Evolutionary conservation across 2,113 vertebrate genomes (phyloP).

Genomic region (Carlito syrichta): DNA sequence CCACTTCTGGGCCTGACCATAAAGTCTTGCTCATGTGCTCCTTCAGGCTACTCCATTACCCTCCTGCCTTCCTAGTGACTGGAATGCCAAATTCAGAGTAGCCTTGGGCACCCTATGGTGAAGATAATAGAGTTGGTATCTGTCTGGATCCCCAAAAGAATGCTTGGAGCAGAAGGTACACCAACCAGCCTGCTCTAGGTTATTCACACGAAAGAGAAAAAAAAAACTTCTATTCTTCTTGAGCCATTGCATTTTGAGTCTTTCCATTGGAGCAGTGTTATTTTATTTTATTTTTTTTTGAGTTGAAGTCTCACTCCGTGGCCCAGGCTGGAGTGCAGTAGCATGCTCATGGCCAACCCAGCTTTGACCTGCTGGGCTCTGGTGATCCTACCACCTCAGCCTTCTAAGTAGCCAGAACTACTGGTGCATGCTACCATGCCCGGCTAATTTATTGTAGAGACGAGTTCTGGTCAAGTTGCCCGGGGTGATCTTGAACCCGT

Average conservation of each 20-base stretch:
- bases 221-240: neutral
- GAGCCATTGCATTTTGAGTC: neutral
- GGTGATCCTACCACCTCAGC: no score
- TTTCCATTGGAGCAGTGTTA: neutral
- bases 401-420: no score
- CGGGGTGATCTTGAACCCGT: no score
- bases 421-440: no score
- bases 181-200: neutral
- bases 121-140: neutral
- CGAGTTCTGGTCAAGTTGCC: no score
- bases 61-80: neutral
- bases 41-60: accelerated
- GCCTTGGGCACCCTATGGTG: neutral
- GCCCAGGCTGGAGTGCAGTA: no score
- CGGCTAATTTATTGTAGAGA: no score
- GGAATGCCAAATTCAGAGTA: neutral
- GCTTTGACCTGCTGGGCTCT: no score
- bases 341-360: no score
- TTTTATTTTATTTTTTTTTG: no score
- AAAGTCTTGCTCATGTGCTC: neutral
- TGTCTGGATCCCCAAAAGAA: neutral
- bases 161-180: neutral
- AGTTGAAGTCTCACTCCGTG: no score
- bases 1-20: neutral
- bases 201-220: neutral